phyloP scores from a whole-genome alignment of 2,113 vertebrate genomes.

The Boleophthalmus pectinirostris region DNA sequence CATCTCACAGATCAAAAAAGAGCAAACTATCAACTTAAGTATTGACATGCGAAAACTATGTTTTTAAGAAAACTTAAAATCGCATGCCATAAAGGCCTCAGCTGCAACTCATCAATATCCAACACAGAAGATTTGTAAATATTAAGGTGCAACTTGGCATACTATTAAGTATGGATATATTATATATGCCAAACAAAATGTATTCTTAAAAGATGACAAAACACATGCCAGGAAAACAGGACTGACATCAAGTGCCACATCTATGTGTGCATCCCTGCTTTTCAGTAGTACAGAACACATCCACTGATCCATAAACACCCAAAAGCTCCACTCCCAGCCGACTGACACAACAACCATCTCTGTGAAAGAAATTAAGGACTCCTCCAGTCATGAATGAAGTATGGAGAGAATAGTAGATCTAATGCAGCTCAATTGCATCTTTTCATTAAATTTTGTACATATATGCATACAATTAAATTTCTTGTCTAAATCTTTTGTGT shows the following conservation, averaged over 20 bases:
- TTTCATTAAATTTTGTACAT: conserved; percentile 68
- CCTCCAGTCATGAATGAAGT: conserved; percentile 40
- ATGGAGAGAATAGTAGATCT: conserved; percentile 47
- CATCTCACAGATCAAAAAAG: conserved; percentile 3
- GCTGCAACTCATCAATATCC: background rate
- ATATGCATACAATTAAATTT: conserved; percentile 76
- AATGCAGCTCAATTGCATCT: conserved; percentile 64
- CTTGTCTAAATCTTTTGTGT: conserved; percentile 71
- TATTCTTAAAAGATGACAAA: background rate
- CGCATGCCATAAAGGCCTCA: conserved; percentile 6
- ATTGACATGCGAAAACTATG: conserved; percentile 12
- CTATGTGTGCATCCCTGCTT: conserved; percentile 52
- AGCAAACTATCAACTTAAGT: conserved; percentile 5
- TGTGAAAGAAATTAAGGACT: conserved; percentile 44
- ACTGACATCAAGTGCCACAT: conserved; percentile 39
- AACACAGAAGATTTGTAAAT: background rate
- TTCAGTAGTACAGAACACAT: conserved; percentile 66
- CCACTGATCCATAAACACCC: conserved; percentile 28
- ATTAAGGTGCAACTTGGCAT: conserved; percentile 21
- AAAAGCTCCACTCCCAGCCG: conserved; percentile 25
- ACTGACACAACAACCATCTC: conserved; percentile 29
- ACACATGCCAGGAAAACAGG: conserved; percentile 26
- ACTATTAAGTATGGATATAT: background rate
- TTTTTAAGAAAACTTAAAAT: conserved; percentile 11
- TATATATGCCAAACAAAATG: background rate